Evolutionary conservation across 1,140 invertebrate genomes (phyloP).

Genomic region (Drosophila subobscura): DNA sequence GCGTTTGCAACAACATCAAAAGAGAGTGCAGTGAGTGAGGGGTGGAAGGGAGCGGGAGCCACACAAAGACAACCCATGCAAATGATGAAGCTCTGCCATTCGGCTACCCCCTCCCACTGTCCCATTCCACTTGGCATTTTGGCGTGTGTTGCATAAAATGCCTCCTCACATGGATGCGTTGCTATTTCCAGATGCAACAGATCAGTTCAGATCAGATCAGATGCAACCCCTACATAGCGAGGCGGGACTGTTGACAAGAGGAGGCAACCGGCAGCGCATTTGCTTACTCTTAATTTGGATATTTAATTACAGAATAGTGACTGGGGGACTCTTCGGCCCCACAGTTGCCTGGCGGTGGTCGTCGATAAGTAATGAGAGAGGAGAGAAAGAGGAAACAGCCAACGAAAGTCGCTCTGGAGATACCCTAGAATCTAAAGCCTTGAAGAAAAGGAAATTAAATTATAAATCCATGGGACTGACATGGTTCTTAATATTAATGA

Average conservation of each 20-base stretch:
- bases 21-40: background rate
- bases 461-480: too few relatives aligned
- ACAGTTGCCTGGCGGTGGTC: constrained; percentile 39
- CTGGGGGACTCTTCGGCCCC: constrained; percentile 9
- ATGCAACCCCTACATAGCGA: constrained; percentile 71
- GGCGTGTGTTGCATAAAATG: constrained; percentile 78
- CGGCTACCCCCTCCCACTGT: background rate
- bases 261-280: constrained; percentile 40
- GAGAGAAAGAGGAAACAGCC: background rate
- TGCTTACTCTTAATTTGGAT: constrained; percentile 67
- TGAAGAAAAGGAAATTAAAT: background rate
- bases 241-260: constrained; percentile 24
- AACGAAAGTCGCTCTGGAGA: background rate
- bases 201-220: constrained; percentile 25
- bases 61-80: constrained; percentile 46
- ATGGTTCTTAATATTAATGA: too few relatives aligned
- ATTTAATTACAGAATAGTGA: constrained; percentile 55
- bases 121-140: constrained; percentile 46
- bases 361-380: constrained; percentile 21
- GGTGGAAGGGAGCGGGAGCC: background rate
- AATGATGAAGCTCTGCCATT: constrained; percentile 42
- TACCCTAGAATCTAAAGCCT: background rate
- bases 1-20: constrained; percentile 58
- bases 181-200: constrained; percentile 59
- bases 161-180: constrained; percentile 66